phyloP scores from a whole-genome alignment of 2,113 vertebrate genomes.

The Pipa parva region DNA sequence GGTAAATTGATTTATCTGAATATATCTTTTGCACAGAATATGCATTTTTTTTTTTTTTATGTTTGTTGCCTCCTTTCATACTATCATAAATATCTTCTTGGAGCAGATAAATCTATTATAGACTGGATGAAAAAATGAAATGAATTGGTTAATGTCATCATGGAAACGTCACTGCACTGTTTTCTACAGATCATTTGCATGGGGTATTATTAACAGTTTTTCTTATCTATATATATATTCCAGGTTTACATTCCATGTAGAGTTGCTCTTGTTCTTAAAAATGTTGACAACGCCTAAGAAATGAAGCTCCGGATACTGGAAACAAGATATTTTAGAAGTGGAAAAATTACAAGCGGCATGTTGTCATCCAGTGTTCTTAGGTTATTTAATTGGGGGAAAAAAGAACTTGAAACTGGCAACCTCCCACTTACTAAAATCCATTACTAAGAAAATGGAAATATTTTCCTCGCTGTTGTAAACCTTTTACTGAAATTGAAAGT shows the following conservation, averaged over 20 bases:
- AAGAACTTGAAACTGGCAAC: not conserved
- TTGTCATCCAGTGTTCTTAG: not conserved
- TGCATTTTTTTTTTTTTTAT: too few relatives aligned
- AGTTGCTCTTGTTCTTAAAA: constrained; percentile 67
- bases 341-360: constrained; percentile 6
- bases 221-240: not conserved
- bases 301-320: not conserved
- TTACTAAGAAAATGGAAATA: too few relatives aligned
- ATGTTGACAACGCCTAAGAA: constrained; percentile 47
- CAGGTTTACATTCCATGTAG: constrained; percentile 77
- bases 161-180: too few relatives aligned
- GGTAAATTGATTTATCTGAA: too few relatives aligned
- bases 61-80: too few relatives aligned
- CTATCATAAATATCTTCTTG: too few relatives aligned
- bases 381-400: constrained; percentile 11
- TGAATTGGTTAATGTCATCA: too few relatives aligned
- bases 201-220: not conserved
- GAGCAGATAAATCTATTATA: too few relatives aligned
- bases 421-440: not conserved
- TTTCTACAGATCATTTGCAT: not conserved
- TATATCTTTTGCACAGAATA: too few relatives aligned
- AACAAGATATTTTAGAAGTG: constrained; percentile 1
- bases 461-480: too few relatives aligned
- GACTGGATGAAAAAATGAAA: too few relatives aligned
- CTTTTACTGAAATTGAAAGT: too few relatives aligned